These are phyloP conservation scores for Amiota minor DNA, from an alignment of 2,888 invertebrate genomes.

Conservation along the genomic window DNA sequence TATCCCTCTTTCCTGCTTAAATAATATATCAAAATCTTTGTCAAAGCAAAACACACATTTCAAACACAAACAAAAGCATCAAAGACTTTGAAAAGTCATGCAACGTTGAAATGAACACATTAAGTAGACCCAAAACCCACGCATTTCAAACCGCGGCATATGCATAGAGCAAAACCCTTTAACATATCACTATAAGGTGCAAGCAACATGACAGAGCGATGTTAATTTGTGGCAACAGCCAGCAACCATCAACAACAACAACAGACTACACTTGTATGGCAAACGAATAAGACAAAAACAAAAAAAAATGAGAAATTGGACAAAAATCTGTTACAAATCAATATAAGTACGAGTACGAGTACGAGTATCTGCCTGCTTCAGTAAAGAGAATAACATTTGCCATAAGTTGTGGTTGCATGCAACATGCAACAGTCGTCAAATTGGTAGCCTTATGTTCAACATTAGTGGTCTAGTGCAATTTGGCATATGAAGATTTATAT, in stretches of 20 bases:
- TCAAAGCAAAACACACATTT: no score
- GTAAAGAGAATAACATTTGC: background rate
- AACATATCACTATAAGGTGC: no score
- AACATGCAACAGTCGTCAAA: constrained; percentile 16
- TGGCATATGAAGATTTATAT: background rate
- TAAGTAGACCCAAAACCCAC: no score
- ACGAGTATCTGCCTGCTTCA: no score
- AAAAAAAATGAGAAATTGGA: background rate
- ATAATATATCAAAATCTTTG: no score
- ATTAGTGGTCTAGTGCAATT: constrained; percentile 26
- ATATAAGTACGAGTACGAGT: background rate
- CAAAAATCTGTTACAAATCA: background rate
- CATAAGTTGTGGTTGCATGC: constrained; percentile 21
- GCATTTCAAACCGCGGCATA: no score
- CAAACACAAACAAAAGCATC: no score
- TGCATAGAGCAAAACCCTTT: no score
- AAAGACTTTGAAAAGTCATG: no score
- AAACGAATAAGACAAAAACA: background rate
- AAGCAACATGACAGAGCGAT: no score
- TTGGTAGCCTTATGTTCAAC: constrained; percentile 33
- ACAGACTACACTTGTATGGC: background rate
- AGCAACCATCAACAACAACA: constrained; percentile 18
- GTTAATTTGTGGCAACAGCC: constrained; percentile 9
- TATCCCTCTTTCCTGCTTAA: no score
- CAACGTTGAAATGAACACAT: no score